phyloP scores from a whole-genome alignment of 2,888 invertebrate genomes.

The Parelbella ahira region DNA sequence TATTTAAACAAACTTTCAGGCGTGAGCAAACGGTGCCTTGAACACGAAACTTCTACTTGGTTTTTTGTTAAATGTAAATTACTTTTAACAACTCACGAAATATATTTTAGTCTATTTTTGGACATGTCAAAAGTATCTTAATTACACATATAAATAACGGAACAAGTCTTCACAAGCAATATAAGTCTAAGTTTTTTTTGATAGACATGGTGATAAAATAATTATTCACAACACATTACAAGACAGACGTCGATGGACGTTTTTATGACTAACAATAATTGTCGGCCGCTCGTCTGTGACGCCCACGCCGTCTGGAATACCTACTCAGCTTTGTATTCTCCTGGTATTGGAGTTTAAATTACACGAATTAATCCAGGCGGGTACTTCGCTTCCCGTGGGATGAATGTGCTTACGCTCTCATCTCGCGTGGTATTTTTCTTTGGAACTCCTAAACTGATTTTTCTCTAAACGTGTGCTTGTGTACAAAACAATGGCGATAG shows the following conservation, averaged over 20 bases:
- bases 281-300: conserved; percentile 33
- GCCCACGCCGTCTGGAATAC: conserved; percentile 43
- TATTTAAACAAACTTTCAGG: too few relatives aligned
- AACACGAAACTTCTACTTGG: too few relatives aligned
- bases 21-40: too few relatives aligned
- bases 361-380: conserved; percentile 67
- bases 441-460: conserved; percentile 17
- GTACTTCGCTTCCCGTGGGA: conserved; percentile 48
- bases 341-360: conserved; percentile 69
- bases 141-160: too few relatives aligned
- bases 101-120: too few relatives aligned
- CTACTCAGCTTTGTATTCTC: conserved; percentile 59
- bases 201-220: conserved; percentile 9
- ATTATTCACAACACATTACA: conserved; percentile 13
- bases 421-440: conserved; percentile 40
- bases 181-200: too few relatives aligned
- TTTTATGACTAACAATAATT: conserved; percentile 13
- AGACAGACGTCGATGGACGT: conserved; percentile 8
- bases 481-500: conserved; percentile 15
- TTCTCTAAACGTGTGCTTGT: conserved; percentile 14
- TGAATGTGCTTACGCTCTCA: conserved; percentile 44
- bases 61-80: too few relatives aligned
- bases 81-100: too few relatives aligned
- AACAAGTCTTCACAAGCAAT: too few relatives aligned
- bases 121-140: too few relatives aligned